Evolutionary conservation across 1,140 invertebrate genomes (phyloP).

Genomic region (Aphidius ervi): DNA sequence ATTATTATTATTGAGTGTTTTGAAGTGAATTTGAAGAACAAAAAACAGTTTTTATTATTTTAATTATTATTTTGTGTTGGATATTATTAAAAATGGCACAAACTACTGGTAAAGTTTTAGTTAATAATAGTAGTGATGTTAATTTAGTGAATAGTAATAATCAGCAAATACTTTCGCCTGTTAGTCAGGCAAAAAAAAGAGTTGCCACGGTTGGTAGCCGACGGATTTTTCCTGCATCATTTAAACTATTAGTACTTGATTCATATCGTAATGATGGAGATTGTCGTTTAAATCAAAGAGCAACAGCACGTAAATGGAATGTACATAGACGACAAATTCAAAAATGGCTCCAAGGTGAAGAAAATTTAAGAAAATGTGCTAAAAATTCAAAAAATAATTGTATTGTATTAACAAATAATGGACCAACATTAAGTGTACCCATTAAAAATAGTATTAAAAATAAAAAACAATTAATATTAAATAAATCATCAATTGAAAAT

Average conservation of each 20-base stretch:
- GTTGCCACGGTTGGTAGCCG: conserved; percentile 65
- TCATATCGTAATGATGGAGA: conserved; percentile 78
- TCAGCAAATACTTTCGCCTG: conserved; percentile 40
- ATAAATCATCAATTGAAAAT: conserved; percentile 2
- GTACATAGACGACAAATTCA: conserved; percentile 83
- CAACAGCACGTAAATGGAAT: conserved; percentile 80
- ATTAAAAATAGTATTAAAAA: background rate
- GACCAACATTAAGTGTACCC: conserved; percentile 8
- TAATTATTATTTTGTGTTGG: too few species aligned
- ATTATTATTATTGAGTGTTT: too few species aligned
- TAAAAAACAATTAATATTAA: background rate
- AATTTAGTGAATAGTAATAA: conserved; percentile 49
- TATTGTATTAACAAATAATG: background rate
- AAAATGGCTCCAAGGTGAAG: conserved; percentile 82
- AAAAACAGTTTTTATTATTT: too few species aligned
- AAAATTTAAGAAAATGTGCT: conserved; percentile 64
- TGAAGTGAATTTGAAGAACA: background rate
- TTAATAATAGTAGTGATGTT: conserved; percentile 35
- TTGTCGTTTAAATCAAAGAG: conserved; percentile 79
- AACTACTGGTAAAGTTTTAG: conserved; percentile 53
- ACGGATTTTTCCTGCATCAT: conserved; percentile 77
- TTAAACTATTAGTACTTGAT: conserved; percentile 80
- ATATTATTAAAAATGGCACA: conserved; percentile 54
- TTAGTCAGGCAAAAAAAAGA: conserved; percentile 49
- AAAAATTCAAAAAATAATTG: conserved; percentile 40